phyloP scores from a whole-genome alignment of 2,888 invertebrate species.

The Eremobia ochroleuca region DNA sequence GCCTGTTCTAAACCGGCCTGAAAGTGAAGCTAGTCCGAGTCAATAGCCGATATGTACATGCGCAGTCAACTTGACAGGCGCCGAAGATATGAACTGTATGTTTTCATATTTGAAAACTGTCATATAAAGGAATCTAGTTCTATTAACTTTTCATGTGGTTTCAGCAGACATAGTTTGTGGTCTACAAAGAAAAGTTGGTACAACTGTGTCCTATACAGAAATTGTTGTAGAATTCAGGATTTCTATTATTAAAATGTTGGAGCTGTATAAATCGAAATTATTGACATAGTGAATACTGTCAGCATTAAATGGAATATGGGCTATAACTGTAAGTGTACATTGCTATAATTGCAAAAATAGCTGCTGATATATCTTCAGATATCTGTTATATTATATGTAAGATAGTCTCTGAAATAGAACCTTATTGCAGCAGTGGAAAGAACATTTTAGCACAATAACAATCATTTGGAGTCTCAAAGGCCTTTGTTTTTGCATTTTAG shows the following conservation, averaged over 20 bases:
- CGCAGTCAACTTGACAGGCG: slow-evolving; percentile 75
- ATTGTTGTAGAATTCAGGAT: slow-evolving; percentile 69
- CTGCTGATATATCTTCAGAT: slow-evolving; percentile 47
- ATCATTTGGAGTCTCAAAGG: slow-evolving; percentile 29
- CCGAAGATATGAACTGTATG: slow-evolving; percentile 83
- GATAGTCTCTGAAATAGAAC: slow-evolving; percentile 43
- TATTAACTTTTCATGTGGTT: slow-evolving; percentile 67
- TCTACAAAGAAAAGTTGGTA: slow-evolving; percentile 61
- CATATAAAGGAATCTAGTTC: slow-evolving; percentile 75
- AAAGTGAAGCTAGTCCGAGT: slow-evolving; percentile 83
- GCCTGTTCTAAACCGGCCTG: slow-evolving; percentile 80
- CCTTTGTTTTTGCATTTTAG: slow-evolving; percentile 51
- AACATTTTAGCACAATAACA: slow-evolving; percentile 42
- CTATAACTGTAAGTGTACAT: slow-evolving; percentile 71
- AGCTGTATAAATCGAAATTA: slow-evolving; percentile 68
- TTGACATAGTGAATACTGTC: slow-evolving; percentile 63
- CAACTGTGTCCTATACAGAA: slow-evolving; percentile 44
- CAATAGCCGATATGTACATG: slow-evolving; percentile 87
- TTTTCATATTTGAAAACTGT: slow-evolving; percentile 87
- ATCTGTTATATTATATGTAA: slow-evolving; percentile 46
- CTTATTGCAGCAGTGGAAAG: slow-evolving; percentile 41
- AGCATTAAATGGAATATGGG: slow-evolving; percentile 58
- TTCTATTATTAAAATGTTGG: slow-evolving; percentile 69
- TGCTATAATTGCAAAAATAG: slow-evolving; percentile 63
- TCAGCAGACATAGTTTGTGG: slow-evolving; percentile 62